phyloP scores from a whole-genome alignment of 2,888 invertebrate species.

The Oligia strigilis region DNA sequence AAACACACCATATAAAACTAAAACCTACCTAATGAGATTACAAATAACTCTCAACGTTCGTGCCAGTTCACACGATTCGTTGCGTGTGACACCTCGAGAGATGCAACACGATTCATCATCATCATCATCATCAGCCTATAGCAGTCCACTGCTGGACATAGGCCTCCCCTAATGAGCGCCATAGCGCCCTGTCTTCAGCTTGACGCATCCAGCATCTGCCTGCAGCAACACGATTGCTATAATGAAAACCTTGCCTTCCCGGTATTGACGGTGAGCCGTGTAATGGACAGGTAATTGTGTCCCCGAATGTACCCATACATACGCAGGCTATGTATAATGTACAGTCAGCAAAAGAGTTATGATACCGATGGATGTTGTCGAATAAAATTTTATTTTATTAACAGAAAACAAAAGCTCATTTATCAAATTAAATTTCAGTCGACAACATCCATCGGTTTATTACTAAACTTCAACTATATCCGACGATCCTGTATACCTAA shows the following conservation, averaged over 20 bases:
- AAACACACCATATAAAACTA: constrained; percentile 15
- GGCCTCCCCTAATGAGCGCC: too few species aligned
- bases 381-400: too few species aligned
- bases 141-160: too few species aligned
- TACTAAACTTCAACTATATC: too few species aligned
- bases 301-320: constrained; percentile 16
- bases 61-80: constrained; percentile 70
- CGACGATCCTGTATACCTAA: too few species aligned
- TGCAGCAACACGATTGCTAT: constrained; percentile 57
- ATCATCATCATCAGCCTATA: too few species aligned
- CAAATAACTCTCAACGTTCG: constrained; percentile 62
- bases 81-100: constrained; percentile 62
- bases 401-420: too few species aligned
- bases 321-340: background rate
- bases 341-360: background rate
- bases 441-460: too few species aligned
- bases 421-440: too few species aligned
- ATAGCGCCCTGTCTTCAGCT: too few species aligned
- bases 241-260: constrained; percentile 59
- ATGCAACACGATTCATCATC: constrained; percentile 58
- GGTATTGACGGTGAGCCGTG: constrained; percentile 33
- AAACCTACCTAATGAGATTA: constrained; percentile 42
- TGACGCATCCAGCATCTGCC: too few species aligned
- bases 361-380: too few species aligned
- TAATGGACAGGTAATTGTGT: constrained; percentile 48